Evolutionary conservation across 2,113 vertebrate species (phyloP), one percentile per base, ranked within the genome.

Genomic region (Gulo gulo): DNA sequence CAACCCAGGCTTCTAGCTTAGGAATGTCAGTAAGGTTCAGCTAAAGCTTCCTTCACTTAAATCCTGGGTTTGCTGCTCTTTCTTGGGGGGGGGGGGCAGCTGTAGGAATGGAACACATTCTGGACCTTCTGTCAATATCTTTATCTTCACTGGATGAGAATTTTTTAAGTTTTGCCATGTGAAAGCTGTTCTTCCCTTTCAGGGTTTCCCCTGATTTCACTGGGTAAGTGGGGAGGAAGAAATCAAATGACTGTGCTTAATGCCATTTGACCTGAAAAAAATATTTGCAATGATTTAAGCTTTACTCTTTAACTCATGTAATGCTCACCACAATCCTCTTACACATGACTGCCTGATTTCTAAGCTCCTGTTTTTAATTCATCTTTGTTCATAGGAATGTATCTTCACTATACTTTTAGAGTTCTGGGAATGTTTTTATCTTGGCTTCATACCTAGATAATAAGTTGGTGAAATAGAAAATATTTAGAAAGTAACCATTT

Each of bases 391-490:
- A 47, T 61, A 26, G 39, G 10, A 92, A 84, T 88, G 29, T 42
- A 84, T 52, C 36, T 94, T 94, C 10, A 69, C 16, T 45, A 8
- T 85, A 89, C 59, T 96, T 96, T 85, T 94, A 74, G 39, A 79
- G 29, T 80, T 52, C 65, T 88, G 65, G 79, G 21, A 63, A 91
- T 36, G 26, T 71, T 42, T 88, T 79, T 86, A 47, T 55, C 36
- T 45, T 81, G 80, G 36, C 73, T 65, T 88, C 36, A 52, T 29
- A 65, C 42, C 31, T 47, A 52, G 67, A 20, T 81, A 86, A 52
- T 34, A 86, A 74, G 55, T 63, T 90, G 79, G 15, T 73, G 50
- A 47, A 89, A n/a, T 31, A 59, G 81, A 76, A 91, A 71, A 55
- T 52, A 85, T 23, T 94, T 93, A 88, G 39, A 71, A 65, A 36